Percentiles rank a stretch among this genome's conserved stretches.
phyloP scores from a whole-genome alignment of 2,888 invertebrate genomes.

The Rugalucina vietnamica region DNA sequence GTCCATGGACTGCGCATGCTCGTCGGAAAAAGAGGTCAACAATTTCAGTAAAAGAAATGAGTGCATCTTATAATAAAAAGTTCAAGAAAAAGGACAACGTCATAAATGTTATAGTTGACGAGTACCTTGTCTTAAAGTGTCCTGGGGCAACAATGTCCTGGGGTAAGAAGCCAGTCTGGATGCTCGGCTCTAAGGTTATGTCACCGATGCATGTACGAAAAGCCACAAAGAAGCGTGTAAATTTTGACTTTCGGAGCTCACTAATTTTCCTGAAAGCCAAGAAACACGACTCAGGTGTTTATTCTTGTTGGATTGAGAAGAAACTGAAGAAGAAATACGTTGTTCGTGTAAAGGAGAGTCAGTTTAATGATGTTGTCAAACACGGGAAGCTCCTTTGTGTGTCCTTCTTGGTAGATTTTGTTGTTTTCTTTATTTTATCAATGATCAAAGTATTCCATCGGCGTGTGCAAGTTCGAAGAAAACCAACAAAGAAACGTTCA shows the following conservation, averaged over 20 bases:
- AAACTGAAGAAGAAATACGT: conserved; percentile 36
- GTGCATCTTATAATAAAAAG: background rate
- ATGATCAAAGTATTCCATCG: conserved; percentile 44
- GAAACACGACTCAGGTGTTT: conserved; percentile 32
- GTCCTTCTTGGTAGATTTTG: conserved; percentile 49
- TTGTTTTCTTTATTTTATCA: conserved; percentile 45
- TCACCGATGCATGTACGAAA: conserved; percentile 25
- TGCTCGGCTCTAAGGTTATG: conserved; percentile 36
- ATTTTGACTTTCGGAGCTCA: conserved; percentile 52
- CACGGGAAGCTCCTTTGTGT: conserved; percentile 30
- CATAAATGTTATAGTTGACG: conserved; percentile 15
- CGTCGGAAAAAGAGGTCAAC: conserved; percentile 23
- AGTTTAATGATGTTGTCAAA: conserved; percentile 1
- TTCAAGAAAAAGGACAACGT: conserved; percentile 29
- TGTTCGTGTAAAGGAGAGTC: conserved; percentile 26
- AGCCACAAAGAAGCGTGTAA: conserved; percentile 30
- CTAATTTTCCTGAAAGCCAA: conserved; percentile 33
- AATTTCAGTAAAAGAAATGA: background rate
- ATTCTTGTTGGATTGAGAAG: conserved; percentile 55
- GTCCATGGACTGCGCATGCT: background rate
- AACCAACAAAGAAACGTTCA: background rate
- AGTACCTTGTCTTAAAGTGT: conserved; percentile 50
- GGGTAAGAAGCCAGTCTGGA: conserved; percentile 46
- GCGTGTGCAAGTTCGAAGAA: conserved; percentile 33
- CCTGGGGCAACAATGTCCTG: conserved; percentile 35